Evolutionary conservation across 1,140 invertebrate species (phyloP).

Genomic region (Nautilus pompilius): DNA sequence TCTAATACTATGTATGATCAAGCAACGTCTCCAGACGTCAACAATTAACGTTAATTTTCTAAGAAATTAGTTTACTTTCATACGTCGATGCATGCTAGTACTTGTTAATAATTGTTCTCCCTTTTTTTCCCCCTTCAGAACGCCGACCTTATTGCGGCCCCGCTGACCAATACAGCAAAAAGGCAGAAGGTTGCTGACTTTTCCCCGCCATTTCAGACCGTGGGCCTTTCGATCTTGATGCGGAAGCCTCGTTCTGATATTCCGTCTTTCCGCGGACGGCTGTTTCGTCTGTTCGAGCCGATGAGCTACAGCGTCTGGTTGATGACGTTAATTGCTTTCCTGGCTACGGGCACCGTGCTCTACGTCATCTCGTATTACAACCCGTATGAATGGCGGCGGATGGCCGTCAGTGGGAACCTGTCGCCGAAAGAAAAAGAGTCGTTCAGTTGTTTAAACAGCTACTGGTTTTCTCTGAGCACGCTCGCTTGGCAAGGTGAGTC

Average conservation of each 20-base stretch:
- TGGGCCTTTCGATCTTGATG: slow-evolving; percentile 43
- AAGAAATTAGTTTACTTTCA: background rate
- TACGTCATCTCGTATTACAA: slow-evolving; percentile 81
- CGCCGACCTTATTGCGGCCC: slow-evolving; percentile 43
- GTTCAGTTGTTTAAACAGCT: slow-evolving; percentile 46
- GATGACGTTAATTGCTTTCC: slow-evolving; percentile 33
- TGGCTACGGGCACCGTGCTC: slow-evolving; percentile 86
- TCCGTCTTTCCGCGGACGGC: slow-evolving; percentile 44
- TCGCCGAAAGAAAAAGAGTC: slow-evolving; percentile 34
- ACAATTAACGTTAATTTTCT: background rate
- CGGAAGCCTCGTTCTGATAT: slow-evolving; percentile 25
- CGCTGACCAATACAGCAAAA: slow-evolving; percentile 39
- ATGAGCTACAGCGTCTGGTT: slow-evolving; percentile 72
- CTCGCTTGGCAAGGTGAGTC: slow-evolving; percentile 39
- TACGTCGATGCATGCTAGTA: background rate
- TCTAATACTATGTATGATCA: background rate
- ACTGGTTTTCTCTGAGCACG: slow-evolving; percentile 43
- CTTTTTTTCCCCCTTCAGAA: slow-evolving; percentile 24
- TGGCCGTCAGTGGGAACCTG: slow-evolving; percentile 38
- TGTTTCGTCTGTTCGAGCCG: slow-evolving; percentile 93
- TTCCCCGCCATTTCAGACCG: slow-evolving; percentile 41
- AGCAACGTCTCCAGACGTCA: background rate
- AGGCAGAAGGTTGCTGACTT: slow-evolving; percentile 41
- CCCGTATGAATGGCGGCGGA: slow-evolving; percentile 86
- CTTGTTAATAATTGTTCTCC: background rate